Evolutionary conservation across 2,113 vertebrate genomes (phyloP).

Genomic region (Notothenia coriiceps): DNA sequence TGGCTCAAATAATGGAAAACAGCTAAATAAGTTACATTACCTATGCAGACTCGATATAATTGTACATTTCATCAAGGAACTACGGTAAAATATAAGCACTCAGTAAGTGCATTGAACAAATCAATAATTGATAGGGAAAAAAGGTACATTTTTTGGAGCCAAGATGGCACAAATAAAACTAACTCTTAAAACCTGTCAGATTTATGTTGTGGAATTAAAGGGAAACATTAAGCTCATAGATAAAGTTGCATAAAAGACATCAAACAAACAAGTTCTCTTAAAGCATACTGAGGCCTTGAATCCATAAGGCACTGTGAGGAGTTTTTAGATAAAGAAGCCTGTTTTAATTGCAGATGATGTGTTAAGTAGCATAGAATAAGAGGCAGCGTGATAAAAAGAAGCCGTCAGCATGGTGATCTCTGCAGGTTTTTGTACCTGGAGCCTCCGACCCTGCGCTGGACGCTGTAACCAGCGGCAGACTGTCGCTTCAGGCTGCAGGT

Average conservation of each 20-base stretch:
- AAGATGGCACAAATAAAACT: too few relatives aligned
- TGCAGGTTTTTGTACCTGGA: slow-evolving; percentile 54
- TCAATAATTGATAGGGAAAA: too few relatives aligned
- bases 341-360: slow-evolving; percentile 1
- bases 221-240: too few relatives aligned
- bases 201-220: background rate
- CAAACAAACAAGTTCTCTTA: background rate
- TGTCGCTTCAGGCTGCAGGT: slow-evolving; percentile 56
- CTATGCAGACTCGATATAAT: too few relatives aligned
- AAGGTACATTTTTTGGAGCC: too few relatives aligned
- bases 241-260: background rate
- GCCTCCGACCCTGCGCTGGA: slow-evolving; percentile 45
- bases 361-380: slow-evolving; percentile 6
- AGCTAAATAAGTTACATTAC: too few relatives aligned
- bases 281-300: slow-evolving; percentile 22
- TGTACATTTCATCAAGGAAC: too few relatives aligned
- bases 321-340: slow-evolving; percentile 2
- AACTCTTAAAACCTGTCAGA: background rate
- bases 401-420: background rate
- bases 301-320: background rate
- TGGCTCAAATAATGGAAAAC: too few relatives aligned
- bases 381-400: background rate
- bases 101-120: too few relatives aligned
- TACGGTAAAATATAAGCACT: too few relatives aligned
- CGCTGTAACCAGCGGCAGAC: slow-evolving; percentile 24